Evolutionary conservation across 2,888 invertebrate genomes (phyloP), one percentile per base, ranked within the genome.

Genomic region (Tenthredo amoena): DNA sequence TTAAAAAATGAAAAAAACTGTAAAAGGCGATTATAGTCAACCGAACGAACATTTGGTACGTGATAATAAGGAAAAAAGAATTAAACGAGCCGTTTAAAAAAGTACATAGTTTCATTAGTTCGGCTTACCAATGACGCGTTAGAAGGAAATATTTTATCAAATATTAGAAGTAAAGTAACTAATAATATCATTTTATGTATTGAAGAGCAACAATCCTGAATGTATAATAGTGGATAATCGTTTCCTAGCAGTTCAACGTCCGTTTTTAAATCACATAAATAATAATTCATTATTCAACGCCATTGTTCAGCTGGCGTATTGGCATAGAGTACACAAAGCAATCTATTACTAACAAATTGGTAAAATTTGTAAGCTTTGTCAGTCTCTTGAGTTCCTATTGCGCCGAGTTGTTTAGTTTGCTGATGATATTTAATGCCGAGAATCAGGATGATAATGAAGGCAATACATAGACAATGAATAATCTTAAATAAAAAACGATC

Each of bases 391-490:
- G 55, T 55, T 55, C 55, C 55, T 55, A 55, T 55, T 6, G n/a
- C 18, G n/a, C 55, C 6, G n/a, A 7, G n/a, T 55, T 55, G 6
- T n/a, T n/a, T 55, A 55, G 7, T 55, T 55, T n/a, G 6, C 55
- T 6, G 55, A 55, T 55, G 1, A 55, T 18, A 55, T 55, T n/a
- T 6, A 55, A 55, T n/a, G 55, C 7, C 18, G 1, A 55, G 7
- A 55, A 7, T 55, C 55, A 55, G n/a, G 55, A 50, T 50, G n/a
- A 1, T n/a, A 1, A 50, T 5, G 1, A 55, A 55, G n/a, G 18
- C 55, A n/a, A 55, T 55, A n/a, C 55, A 55, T 55, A n/a, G 55
- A 55, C 55, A 55, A 55, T 55, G n/a, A 55, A 55, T n/a, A 55
- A 55, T 55, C 6, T 55, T 55, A 55, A 55, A 55, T n/a, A 1